These are phyloP conservation scores for Simalia tracyae DNA, from an alignment of 2,797 vertebrate genomes.

Conservation along the genomic window DNA sequence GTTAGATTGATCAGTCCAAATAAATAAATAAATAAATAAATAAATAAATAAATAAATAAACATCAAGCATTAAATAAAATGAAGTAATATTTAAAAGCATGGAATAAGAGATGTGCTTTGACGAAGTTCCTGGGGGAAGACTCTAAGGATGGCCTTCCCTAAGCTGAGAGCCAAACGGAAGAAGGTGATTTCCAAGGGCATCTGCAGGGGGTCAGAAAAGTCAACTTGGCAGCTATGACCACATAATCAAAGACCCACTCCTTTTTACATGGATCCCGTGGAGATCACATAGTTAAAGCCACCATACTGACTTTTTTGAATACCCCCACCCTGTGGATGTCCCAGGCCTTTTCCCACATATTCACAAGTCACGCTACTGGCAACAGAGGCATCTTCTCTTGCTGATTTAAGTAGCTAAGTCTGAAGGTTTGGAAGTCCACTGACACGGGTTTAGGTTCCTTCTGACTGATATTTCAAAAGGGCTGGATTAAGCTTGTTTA, in stretches of 20 bases:
- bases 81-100: not conserved
- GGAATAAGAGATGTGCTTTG: not conserved
- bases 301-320: too few species aligned
- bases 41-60: not conserved
- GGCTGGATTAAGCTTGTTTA: too few species aligned
- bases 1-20: not conserved
- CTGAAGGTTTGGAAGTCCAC: too few species aligned
- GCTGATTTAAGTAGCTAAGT: too few species aligned
- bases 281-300: too few species aligned
- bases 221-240: not conserved
- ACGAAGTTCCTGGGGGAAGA: not conserved
- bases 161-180: not conserved
- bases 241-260: not conserved
- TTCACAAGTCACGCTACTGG: too few species aligned
- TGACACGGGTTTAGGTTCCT: too few species aligned
- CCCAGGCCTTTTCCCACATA: too few species aligned
- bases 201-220: not conserved
- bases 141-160: not conserved
- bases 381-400: too few species aligned
- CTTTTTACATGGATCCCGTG: not conserved
- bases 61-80: not conserved
- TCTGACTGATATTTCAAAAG: too few species aligned
- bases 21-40: not conserved
- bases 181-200: not conserved
- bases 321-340: too few species aligned